phyloP scores from a whole-genome alignment of 1,140 invertebrate species.

The Arctopsyche grandis region DNA sequence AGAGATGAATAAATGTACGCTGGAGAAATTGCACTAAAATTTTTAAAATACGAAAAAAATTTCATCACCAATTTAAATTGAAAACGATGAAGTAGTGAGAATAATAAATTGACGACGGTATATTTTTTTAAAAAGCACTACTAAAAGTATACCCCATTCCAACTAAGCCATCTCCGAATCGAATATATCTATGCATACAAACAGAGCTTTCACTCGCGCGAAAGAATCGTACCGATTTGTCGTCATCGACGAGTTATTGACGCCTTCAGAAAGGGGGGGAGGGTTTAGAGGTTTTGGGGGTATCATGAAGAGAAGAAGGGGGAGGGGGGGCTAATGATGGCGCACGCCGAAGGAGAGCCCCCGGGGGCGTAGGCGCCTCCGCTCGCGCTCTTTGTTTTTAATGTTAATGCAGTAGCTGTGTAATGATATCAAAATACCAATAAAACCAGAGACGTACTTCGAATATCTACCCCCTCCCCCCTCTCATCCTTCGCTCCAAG shows the following conservation, averaged over 20 bases:
- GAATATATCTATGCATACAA: no score
- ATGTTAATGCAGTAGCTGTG: constrained; percentile 40
- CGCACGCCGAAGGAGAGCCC: neutral
- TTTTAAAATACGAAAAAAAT: no score
- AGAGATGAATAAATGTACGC: no score
- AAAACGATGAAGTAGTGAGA: no score
- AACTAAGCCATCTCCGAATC: no score
- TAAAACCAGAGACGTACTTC: constrained; percentile 20
- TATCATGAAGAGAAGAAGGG: neutral
- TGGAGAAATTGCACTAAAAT: no score
- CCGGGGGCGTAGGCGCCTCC: neutral
- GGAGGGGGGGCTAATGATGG: neutral
- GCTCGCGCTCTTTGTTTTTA: constrained; percentile 32
- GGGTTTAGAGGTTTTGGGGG: no score
- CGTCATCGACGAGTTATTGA: constrained; percentile 22
- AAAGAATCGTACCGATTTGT: constrained; percentile 32
- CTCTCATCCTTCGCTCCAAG: neutral
- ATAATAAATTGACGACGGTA: no score
- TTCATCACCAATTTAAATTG: no score
- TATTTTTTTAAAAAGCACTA: no score
- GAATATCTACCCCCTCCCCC: neutral
- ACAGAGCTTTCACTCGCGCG: neutral
- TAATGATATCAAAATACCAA: constrained; percentile 43
- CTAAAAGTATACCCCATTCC: no score
- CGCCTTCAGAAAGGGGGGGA: neutral